Evolutionary conservation across 2,113 vertebrate genomes (phyloP).

Genomic region (Oreocharis arfaki): DNA sequence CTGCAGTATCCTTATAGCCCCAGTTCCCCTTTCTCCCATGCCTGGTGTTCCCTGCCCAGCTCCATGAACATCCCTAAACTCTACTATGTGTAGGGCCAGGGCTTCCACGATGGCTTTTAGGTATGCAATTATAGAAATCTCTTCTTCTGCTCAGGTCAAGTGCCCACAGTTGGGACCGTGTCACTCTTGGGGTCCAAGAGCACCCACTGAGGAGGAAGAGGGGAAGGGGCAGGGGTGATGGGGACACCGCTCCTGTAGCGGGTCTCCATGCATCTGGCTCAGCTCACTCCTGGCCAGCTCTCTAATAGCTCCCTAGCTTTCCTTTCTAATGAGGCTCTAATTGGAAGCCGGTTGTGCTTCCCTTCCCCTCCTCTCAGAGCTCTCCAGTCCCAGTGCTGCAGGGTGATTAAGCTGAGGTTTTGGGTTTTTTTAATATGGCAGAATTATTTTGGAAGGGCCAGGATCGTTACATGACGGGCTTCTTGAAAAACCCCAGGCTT

Average conservation of each 20-base stretch:
- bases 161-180: not conserved
- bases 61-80: not conserved
- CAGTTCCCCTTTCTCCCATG: not conserved
- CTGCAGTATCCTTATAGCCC: not conserved
- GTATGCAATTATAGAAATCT: accelerated
- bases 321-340: conserved; percentile 81
- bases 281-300: conserved; percentile 23
- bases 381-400: conserved; percentile 75
- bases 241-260: not conserved
- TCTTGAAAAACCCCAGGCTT: conserved; percentile 75
- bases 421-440: conserved; percentile 73
- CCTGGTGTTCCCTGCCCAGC: not conserved
- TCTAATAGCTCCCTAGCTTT: conserved; percentile 71
- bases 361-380: conserved; percentile 71
- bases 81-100: not conserved
- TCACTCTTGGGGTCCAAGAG: not conserved
- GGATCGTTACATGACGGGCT: conserved; percentile 72
- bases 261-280: conserved; percentile 24
- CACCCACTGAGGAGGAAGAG: not conserved
- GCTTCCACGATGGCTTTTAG: not conserved
- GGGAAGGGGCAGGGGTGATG: not conserved
- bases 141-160: not conserved
- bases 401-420: conserved; percentile 83
- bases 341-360: conserved; percentile 76
- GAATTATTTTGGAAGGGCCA: conserved; percentile 78